A percentile compares a stretch with the other conserved stretches of the same genome.
These are phyloP conservation scores for Platyura marginata DNA, from an alignment of 1,140 invertebrate species.

Conservation along the genomic window DNA sequence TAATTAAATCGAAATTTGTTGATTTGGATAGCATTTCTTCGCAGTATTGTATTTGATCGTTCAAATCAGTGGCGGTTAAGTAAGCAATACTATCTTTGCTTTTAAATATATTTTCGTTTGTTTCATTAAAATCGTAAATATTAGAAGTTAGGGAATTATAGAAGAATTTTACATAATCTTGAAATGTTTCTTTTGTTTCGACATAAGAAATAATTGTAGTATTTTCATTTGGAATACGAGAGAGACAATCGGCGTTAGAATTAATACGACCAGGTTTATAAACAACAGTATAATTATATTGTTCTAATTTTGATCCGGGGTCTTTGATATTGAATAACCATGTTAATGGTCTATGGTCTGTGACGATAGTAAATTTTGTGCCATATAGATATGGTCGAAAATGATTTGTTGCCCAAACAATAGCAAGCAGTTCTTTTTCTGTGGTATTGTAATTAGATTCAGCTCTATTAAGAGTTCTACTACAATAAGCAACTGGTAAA, in stretches of 20 bases:
- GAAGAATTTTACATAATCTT: slow-evolving; percentile 1
- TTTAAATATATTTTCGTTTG: slow-evolving; percentile 3
- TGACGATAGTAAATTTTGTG: slow-evolving; percentile 26
- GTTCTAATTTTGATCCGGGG: slow-evolving; percentile 11
- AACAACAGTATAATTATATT: slow-evolving; percentile 18
- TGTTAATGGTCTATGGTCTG: slow-evolving; percentile 29
- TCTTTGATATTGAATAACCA: slow-evolving; percentile 28
- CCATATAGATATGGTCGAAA: slow-evolving; percentile 28
- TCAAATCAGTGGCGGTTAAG: not conserved
- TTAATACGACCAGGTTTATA: slow-evolving; percentile 15
- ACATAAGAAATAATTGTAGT: not conserved
- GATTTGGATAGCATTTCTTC: not conserved
- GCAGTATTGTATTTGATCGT: not conserved
- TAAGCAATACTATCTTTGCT: slow-evolving; percentile 3
- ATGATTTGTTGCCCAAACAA: slow-evolving; percentile 23
- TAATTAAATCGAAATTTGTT: not conserved
- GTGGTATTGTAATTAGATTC: slow-evolving; percentile 14
- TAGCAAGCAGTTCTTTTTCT: slow-evolving; percentile 13
- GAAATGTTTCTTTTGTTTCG: not conserved
- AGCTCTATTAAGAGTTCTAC: slow-evolving; percentile 11
- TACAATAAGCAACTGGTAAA: slow-evolving; percentile 8
- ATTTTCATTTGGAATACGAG: slow-evolving; percentile 4
- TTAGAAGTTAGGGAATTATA: not conserved
- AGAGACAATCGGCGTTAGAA: slow-evolving; percentile 14
- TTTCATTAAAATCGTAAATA: slow-evolving; percentile 2